phyloP scores from a whole-genome alignment of 1,140 invertebrate species.

The Matsumurasca onukii region DNA sequence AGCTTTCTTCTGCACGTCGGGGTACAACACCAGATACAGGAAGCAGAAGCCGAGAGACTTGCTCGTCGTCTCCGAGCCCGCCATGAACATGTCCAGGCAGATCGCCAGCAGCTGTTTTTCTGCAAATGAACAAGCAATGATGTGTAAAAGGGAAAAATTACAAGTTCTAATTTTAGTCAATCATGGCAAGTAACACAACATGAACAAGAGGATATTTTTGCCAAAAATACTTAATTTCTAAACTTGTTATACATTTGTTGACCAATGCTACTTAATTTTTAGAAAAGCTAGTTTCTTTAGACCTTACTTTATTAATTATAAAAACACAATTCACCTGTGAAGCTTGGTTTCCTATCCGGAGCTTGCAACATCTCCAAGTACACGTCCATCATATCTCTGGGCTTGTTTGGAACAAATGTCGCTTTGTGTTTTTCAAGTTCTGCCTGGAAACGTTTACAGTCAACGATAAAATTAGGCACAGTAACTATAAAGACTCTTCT shows the following conservation, averaged over 20 bases:
- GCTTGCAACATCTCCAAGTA: constrained; percentile 69
- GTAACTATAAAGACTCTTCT: too few relatives aligned
- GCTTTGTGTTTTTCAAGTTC: constrained; percentile 74
- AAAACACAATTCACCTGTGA: too few relatives aligned
- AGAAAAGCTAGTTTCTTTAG: too few relatives aligned
- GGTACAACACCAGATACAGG: constrained; percentile 72
- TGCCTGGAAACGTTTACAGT: too few relatives aligned
- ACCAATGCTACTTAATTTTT: too few relatives aligned
- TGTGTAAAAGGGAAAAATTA: neutral
- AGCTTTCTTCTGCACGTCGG: constrained; percentile 75
- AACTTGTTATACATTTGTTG: too few relatives aligned
- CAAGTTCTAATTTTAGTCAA: constrained; percentile 24
- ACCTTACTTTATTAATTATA: too few relatives aligned
- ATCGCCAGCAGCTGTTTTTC: constrained; percentile 73
- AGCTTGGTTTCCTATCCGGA: constrained; percentile 45
- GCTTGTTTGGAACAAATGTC: constrained; percentile 59
- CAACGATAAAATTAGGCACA: too few relatives aligned
- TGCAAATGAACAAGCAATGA: constrained; percentile 44
- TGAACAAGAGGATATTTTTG: too few relatives aligned
- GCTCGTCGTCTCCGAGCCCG: constrained; percentile 78
- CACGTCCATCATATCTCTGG: constrained; percentile 82
- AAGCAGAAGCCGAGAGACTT: constrained; percentile 77
- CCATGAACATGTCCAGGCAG: constrained; percentile 80
- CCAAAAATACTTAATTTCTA: too few relatives aligned
- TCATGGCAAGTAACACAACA: too few relatives aligned